phyloP scores from a whole-genome alignment of 1,140 invertebrate genomes.

The Micrasema longulum region DNA sequence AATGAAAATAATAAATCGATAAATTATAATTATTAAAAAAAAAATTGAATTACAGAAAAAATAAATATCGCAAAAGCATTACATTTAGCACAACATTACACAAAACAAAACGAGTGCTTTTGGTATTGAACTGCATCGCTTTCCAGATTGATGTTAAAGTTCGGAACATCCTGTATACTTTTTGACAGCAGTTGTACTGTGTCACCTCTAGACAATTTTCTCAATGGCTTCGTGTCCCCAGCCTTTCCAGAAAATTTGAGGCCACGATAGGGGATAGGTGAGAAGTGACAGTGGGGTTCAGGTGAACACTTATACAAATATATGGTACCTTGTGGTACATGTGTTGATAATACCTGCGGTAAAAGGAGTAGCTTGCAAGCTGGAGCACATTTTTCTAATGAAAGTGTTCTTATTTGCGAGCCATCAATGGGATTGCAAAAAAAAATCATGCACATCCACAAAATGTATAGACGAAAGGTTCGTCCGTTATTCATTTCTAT shows the following conservation, averaged over 20 bases:
- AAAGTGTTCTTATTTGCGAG: conserved; percentile 12
- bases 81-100: too few relatives aligned
- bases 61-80: too few relatives aligned
- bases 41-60: too few relatives aligned
- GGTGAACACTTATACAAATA: conserved; percentile 15
- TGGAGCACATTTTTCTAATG: conserved; percentile 8
- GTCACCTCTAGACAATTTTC: conserved; percentile 28
- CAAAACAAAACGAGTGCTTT: too few relatives aligned
- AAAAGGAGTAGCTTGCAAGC: too few relatives aligned
- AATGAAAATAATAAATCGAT: too few relatives aligned
- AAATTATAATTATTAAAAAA: too few relatives aligned
- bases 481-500: too few relatives aligned
- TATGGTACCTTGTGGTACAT: background rate
- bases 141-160: too few relatives aligned
- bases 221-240: conserved; percentile 14
- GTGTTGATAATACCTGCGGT: background rate
- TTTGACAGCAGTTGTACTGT: conserved; percentile 15
- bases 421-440: conserved; percentile 5
- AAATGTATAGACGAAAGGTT: background rate
- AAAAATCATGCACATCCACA: background rate
- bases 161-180: too few relatives aligned
- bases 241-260: conserved; percentile 5
- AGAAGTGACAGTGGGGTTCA: background rate
- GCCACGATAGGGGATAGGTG: conserved; percentile 24
- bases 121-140: too few relatives aligned